phyloP scores from a whole-genome alignment of 2,888 invertebrate species.

The Xylocampa areola region DNA sequence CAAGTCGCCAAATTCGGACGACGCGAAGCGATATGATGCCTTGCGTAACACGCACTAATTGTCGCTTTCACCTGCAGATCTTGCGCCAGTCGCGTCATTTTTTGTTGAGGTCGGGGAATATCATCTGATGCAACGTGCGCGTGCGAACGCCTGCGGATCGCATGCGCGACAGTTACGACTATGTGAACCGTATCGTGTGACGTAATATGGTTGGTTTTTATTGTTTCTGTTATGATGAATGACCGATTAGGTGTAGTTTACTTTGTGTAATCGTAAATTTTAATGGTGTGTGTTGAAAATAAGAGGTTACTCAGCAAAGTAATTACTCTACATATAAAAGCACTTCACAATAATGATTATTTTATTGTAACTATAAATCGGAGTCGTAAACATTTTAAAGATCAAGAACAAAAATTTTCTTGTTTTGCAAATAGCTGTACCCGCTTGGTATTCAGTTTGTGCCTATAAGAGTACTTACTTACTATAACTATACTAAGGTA shows the following conservation, averaged over 20 bases:
- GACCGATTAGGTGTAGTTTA: slow-evolving; percentile 32
- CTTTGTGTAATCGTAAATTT: slow-evolving; percentile 13
- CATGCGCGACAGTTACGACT: slow-evolving; percentile 53
- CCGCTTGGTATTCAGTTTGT: too few species aligned
- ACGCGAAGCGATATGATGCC: slow-evolving; percentile 20
- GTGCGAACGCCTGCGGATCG: slow-evolving; percentile 47
- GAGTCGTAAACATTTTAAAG: too few species aligned
- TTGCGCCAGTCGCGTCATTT: slow-evolving; percentile 68
- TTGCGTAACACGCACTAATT: slow-evolving; percentile 71
- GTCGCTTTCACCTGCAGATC: slow-evolving; percentile 69
- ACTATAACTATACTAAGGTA: too few species aligned
- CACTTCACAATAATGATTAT: background rate
- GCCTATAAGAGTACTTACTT: too few species aligned
- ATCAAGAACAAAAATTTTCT: too few species aligned
- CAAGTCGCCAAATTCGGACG: slow-evolving; percentile 60
- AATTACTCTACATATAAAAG: background rate
- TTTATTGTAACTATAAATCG: background rate
- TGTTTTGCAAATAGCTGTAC: too few species aligned
- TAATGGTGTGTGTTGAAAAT: slow-evolving; percentile 8
- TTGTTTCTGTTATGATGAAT: slow-evolving; percentile 45
- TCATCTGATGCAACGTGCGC: slow-evolving; percentile 49
- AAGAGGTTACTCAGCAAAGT: background rate
- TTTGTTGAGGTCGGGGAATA: slow-evolving; percentile 58
- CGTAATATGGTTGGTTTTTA: slow-evolving; percentile 31
- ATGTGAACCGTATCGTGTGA: slow-evolving; percentile 46